Conservation (phyloP, 2,888 invertebrate genomes). For the Protula sp. region DNA sequence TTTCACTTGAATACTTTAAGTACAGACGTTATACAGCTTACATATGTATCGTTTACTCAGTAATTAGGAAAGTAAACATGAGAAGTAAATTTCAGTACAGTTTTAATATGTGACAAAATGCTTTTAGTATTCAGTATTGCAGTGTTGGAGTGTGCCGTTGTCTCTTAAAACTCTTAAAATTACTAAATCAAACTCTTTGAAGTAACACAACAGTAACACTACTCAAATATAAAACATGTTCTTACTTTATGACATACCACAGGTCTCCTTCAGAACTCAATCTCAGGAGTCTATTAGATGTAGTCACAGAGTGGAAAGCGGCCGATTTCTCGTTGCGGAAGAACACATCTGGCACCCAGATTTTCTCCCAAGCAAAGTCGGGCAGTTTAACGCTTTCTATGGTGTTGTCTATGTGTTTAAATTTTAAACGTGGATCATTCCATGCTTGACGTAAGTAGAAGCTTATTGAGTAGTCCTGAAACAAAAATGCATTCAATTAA, state of each 20-base stretch:
- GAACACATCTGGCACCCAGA: conserved; percentile 20
- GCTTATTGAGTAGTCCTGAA: not conserved
- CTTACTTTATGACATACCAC: conserved; percentile 18
- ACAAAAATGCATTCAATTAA: not conserved
- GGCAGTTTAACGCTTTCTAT: conserved; percentile 44
- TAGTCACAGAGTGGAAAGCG: conserved; percentile 18
- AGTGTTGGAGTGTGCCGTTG: too few relatives aligned
- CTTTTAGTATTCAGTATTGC: too few relatives aligned
- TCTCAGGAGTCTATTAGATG: conserved; percentile 14
- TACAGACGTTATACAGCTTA: too few relatives aligned
- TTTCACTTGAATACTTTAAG: too few relatives aligned
- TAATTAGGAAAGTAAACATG: too few relatives aligned
- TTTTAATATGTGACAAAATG: too few relatives aligned
- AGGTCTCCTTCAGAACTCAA: conserved; percentile 11
- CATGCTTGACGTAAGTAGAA: not conserved
- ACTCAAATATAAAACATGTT: too few relatives aligned
- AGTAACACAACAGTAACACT: too few relatives aligned
- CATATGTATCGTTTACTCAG: too few relatives aligned
- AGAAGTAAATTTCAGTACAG: too few relatives aligned
- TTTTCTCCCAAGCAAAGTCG: conserved; percentile 13
- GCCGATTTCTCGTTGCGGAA: conserved; percentile 20
- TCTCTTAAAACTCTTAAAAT: too few relatives aligned
- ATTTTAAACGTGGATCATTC: not conserved
- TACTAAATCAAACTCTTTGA: too few relatives aligned
- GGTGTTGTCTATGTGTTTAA: conserved; percentile 67